These are phyloP conservation scores for Forbesichthys papilliferus DNA, from an alignment of 2,113 vertebrate species.

Conservation along the genomic window DNA sequence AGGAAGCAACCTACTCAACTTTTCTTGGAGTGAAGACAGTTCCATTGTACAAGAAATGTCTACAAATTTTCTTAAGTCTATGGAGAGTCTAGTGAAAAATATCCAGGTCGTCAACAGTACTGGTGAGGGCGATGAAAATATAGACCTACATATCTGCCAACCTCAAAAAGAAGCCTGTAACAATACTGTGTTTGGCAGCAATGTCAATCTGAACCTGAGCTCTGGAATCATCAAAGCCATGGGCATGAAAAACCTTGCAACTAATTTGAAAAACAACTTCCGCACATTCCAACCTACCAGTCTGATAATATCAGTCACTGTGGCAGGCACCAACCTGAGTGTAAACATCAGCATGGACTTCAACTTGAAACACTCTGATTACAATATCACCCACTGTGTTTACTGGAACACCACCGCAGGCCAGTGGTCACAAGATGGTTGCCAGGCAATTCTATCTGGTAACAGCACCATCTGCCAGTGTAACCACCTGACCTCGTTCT, in stretches of 20 bases:
- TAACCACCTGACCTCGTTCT: constrained; percentile 88
- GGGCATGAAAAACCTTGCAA: constrained; percentile 77
- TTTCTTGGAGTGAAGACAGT: constrained; percentile 28
- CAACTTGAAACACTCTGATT: background rate
- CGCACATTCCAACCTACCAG: background rate
- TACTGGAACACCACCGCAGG: constrained; percentile 76
- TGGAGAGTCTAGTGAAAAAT: constrained; percentile 80
- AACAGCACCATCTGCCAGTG: constrained; percentile 75
- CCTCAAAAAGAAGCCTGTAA: constrained; percentile 19
- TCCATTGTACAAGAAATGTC: constrained; percentile 28
- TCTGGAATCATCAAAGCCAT: constrained; percentile 13
- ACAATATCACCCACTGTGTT: constrained; percentile 44
- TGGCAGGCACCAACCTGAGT: constrained; percentile 4
- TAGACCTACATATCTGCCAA: constrained; percentile 55
- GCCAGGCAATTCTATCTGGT: background rate
- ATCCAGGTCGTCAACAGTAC: constrained; percentile 64
- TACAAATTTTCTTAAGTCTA: constrained; percentile 72
- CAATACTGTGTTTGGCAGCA: constrained; percentile 23
- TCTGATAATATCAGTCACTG: constrained; percentile 77
- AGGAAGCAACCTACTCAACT: constrained; percentile 69
- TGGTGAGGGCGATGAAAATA: constrained; percentile 16
- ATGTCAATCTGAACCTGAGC: too few species aligned
- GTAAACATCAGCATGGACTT: constrained; percentile 77
- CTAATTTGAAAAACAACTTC: constrained; percentile 60
- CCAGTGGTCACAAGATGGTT: constrained; percentile 57